phyloP scores from a whole-genome alignment of 2,888 invertebrate species.

The Drosophila niveifrons region DNA sequence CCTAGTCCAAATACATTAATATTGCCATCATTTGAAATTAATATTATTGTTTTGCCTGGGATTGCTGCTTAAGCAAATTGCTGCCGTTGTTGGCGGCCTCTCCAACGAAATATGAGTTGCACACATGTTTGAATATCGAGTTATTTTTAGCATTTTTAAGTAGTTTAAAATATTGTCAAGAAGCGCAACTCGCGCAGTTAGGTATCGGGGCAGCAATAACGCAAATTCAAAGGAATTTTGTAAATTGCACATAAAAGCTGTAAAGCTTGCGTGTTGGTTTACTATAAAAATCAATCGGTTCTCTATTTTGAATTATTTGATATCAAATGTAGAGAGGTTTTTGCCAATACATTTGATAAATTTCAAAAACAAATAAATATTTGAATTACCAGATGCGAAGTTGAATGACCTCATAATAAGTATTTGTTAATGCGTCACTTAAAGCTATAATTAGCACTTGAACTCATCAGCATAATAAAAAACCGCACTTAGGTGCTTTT shows the following conservation, averaged over 20 bases:
- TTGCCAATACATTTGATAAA: neutral
- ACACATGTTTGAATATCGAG: conserved; percentile 28
- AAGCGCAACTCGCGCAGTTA: conserved; percentile 40
- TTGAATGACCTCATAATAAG: conserved; percentile 18
- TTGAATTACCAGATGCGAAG: neutral
- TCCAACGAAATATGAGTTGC: conserved; percentile 64
- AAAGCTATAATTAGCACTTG: conserved; percentile 2
- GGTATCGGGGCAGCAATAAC: conserved; percentile 43
- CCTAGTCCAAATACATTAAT: conserved; percentile 15
- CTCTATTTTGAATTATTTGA: neutral
- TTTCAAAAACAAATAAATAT: conserved; percentile 8
- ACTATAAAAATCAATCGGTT: conserved; percentile 5
- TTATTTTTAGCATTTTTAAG: conserved; percentile 44
- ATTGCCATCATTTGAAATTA: conserved; percentile 52
- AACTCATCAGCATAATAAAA: neutral
- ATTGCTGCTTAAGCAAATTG: conserved; percentile 51
- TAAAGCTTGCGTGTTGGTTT: neutral
- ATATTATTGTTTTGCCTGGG: conserved; percentile 57
- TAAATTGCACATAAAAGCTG: conserved; percentile 6
- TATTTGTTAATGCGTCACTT: neutral
- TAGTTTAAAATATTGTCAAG: conserved; percentile 50
- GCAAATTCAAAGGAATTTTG: conserved; percentile 31
- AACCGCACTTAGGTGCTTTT: neutral
- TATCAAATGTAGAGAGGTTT: neutral
- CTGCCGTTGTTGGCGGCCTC: conserved; percentile 26